Conservation (phyloP, 2,888 invertebrate species). For the Callyntrura guangdongensis region DNA sequence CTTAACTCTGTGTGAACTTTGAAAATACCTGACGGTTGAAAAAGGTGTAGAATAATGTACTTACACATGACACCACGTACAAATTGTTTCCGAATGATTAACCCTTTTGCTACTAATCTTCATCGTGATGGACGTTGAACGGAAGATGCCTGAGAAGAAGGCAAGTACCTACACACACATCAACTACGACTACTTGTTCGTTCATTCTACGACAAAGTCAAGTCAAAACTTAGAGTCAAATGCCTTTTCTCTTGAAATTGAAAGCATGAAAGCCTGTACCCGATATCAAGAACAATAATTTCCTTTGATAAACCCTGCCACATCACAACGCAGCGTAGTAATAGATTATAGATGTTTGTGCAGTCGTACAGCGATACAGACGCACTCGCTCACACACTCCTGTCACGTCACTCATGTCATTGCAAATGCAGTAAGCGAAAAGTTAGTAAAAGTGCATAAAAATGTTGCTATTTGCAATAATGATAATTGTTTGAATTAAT, state of each 20-base stretch:
- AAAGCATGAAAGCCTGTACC: constrained; percentile 71
- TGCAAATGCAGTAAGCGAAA: neutral
- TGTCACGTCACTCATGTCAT: neutral
- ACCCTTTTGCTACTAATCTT: constrained; percentile 17
- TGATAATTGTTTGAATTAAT: constrained; percentile 18
- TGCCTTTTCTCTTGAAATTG: constrained; percentile 45
- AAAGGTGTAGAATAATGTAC: neutral
- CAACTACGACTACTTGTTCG: too few relatives aligned
- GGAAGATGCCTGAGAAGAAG: constrained; percentile 6
- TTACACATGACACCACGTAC: neutral
- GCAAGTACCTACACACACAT: neutral
- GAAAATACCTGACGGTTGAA: neutral
- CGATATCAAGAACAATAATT: constrained; percentile 68
- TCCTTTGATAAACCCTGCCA: constrained; percentile 16
- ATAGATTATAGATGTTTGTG: constrained; percentile 23
- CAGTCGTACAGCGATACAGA: neutral
- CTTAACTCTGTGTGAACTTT: neutral
- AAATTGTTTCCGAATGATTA: constrained; percentile 25
- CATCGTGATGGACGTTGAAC: constrained; percentile 2
- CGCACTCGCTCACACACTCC: neutral
- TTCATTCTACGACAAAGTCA: neutral
- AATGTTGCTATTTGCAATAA: neutral
- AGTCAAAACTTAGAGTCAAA: constrained; percentile 2
- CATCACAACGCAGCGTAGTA: constrained; percentile 32
- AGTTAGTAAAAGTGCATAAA: constrained; percentile 35